Conservation (phyloP, 2,888 invertebrate genomes). For the Phortica okadai region DNA sequence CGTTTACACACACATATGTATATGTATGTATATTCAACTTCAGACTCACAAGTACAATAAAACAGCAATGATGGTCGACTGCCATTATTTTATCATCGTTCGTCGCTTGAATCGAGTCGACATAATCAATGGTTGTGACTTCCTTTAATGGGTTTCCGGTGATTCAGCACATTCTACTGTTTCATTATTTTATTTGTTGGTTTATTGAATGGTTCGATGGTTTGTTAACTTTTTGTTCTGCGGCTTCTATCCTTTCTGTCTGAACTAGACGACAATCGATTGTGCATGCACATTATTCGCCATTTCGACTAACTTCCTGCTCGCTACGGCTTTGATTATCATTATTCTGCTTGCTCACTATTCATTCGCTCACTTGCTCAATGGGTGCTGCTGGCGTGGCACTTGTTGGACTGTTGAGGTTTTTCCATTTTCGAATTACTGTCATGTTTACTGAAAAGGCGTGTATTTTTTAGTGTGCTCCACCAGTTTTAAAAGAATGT, state of each 20-base stretch:
- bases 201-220: slow-evolving; percentile 37
- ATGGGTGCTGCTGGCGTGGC: neutral
- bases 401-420: slow-evolving; percentile 33
- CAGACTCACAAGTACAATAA: too few species aligned
- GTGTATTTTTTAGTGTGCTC: neutral
- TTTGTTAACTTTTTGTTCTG: slow-evolving; percentile 34
- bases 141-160: slow-evolving; percentile 72
- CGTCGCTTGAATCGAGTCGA: slow-evolving; percentile 43
- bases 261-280: neutral
- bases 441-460: slow-evolving; percentile 45
- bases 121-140: slow-evolving; percentile 72
- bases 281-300: neutral
- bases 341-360: neutral
- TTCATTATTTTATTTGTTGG: slow-evolving; percentile 30
- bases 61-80: neutral
- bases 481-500: too few species aligned
- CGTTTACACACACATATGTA: slow-evolving; percentile 63
- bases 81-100: neutral
- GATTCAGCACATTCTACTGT: slow-evolving; percentile 67
- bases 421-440: slow-evolving; percentile 46
- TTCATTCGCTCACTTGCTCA: too few species aligned
- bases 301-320: neutral
- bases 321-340: neutral
- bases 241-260: slow-evolving; percentile 15
- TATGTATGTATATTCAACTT: too few species aligned